Evolutionary conservation across 2,888 invertebrate species (phyloP), one percentile per base, ranked within the genome.

Genomic region (Mystacides longicornis): DNA sequence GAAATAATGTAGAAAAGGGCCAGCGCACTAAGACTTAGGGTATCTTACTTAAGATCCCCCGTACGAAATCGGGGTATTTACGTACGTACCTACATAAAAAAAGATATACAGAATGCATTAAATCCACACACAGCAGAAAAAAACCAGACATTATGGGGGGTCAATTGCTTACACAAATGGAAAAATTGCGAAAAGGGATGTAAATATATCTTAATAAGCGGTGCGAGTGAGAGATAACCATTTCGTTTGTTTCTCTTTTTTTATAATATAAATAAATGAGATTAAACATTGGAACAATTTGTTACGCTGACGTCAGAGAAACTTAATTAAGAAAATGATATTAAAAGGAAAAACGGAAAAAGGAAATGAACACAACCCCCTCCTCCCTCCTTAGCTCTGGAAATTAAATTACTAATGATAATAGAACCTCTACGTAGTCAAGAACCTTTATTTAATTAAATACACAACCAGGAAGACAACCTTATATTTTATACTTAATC

Each of bases 101-200:
- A 53, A 55, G 55, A 56, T 52, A 48, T 55, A 58, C 52, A 58
- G 58, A 60, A 60, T 60, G 58, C 60, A 60, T 60, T 60, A 60
- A 60, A 58, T 60, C 60, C 60, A 60, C 60, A 60, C 56, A 60
- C 58, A 60, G 54, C 56, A 58, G 14, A 37, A 11, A 11, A 56
- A 60, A 60, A 60, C 58, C 60, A 57, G 53, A 53, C 58, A 55
- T 60, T 54, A 58, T 55, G 57, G 60, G 60, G 60, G 57, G 60
- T 57, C 60, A 60, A 60, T 60, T 60, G 60, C 58, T 42, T 47
- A 23, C 51, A 54, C 52, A 55, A 53, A 55, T 31, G 37, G 48
- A 48, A 54, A 45, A 19, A 52, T 14, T 19, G 45, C 21, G 27
- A 37, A 18, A 43, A 45, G 45, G 14, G 37, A 37, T 7, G 37